Base-by-base conservation (phyloP, 37 sponge, comb jelly and placozoan genomes). In the Oscarella lobularis region DNA sequence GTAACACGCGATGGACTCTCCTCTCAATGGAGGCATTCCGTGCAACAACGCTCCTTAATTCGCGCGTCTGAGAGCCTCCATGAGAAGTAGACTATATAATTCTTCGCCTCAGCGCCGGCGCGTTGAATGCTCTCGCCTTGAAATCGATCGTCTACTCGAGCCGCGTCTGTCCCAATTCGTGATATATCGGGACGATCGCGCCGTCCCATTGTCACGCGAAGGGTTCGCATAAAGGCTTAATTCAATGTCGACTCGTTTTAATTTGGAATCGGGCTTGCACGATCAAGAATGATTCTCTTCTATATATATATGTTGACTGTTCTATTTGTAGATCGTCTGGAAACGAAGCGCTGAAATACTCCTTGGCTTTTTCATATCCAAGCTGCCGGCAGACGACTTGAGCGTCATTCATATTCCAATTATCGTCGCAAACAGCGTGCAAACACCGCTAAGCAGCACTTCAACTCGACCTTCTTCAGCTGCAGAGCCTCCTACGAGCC, bases 101-200 rank as follows among this genome's bases (percentile, higher is more conserved):
- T n/a, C n/a, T n/a, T n/a, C n/a, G n/a, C n/a, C n/a, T n/a, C 3
- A 84, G 77, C 31, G 95, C 88, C 0, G 90, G 90, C 0, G 73
- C 89, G 37, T 74, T 36, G 3, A 76, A 94, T 72, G 90, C 95
- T 48, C 83, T 94, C 2, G 72, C 85, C 31, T 48, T 94, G 36
- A 80, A 79, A 39, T 76, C 82, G 73, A 80, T 87, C 73, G 67
- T 41, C 0, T 80, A 83, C 60, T 31, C 87, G 31, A 33, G 33
- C 3, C 35, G 77, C 1, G 66, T 94, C 70, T 89, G 83, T 76
- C 90, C 95, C 1, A 86, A 76, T 66, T 75, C 0, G 41, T 94
- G 41, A 79, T 94, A 81, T 67, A 89, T 1, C 77, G 95, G 0
- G 95, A 94, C 75, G 95, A 90, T 2, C 48, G 95, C 37, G 95